These are phyloP conservation scores for Ormyrus labotus DNA, from an alignment of 2,888 invertebrate species.

Conservation along the genomic window DNA sequence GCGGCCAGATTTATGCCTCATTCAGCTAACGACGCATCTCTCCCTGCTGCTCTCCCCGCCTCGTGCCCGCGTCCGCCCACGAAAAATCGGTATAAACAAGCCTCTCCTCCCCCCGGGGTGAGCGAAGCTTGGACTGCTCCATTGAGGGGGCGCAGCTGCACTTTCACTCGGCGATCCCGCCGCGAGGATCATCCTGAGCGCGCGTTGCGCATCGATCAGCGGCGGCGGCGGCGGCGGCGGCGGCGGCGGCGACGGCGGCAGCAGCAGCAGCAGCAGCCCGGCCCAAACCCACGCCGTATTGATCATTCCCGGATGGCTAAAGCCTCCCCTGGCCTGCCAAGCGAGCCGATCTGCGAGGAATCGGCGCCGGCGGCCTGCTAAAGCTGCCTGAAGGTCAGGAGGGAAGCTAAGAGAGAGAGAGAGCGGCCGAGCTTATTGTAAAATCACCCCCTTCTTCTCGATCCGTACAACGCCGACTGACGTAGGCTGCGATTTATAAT, in stretches of 20 bases:
- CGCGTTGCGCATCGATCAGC: slow-evolving; percentile 1
- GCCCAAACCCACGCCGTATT: slow-evolving; percentile 56
- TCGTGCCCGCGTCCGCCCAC: slow-evolving; percentile 30
- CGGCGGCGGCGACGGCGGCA: too few species aligned
- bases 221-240: slow-evolving; percentile 21
- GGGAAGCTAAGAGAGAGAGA: background rate
- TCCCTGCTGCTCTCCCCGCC: slow-evolving; percentile 49
- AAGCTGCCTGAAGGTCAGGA: slow-evolving; percentile 8
- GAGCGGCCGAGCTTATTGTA: slow-evolving; percentile 13
- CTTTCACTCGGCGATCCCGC: background rate
- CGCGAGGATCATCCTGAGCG: too few species aligned
- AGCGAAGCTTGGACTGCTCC: slow-evolving; percentile 7
- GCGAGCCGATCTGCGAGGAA: background rate
- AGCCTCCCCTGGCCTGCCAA: background rate
- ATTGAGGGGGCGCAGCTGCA: background rate
- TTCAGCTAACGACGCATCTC: slow-evolving; percentile 53
- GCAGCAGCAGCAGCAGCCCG: slow-evolving; percentile 28
- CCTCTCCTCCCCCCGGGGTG: background rate
- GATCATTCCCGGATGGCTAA: slow-evolving; percentile 52
- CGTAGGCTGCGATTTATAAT: slow-evolving; percentile 2
- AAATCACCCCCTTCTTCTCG: slow-evolving; percentile 11
- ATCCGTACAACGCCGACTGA: background rate
- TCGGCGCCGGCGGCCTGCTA: background rate
- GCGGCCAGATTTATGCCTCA: slow-evolving; percentile 49
- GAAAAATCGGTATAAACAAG: slow-evolving; percentile 21